phyloP scores from a whole-genome alignment of 2,888 invertebrate species.

The Scaptomyza cyrtandrae region DNA sequence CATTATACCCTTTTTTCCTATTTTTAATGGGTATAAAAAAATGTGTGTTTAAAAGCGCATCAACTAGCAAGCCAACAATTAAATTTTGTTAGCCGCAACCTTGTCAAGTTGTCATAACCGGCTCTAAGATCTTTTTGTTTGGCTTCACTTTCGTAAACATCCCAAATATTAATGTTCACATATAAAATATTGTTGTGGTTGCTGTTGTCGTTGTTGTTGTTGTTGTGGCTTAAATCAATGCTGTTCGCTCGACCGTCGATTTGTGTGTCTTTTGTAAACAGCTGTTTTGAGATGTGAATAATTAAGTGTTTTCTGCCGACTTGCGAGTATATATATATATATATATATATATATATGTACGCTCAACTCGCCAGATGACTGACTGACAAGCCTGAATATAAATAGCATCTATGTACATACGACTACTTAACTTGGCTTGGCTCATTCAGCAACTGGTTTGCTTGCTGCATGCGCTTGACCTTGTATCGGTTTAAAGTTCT shows the following conservation, averaged over 20 bases:
- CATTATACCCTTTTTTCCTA: no score
- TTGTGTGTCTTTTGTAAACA: constrained; percentile 35
- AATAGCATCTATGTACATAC: constrained; percentile 18
- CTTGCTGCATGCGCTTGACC: constrained; percentile 67
- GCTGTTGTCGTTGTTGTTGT: constrained; percentile 4
- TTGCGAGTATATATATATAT: neutral
- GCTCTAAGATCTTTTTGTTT: constrained; percentile 10
- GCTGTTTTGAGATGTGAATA: constrained; percentile 37
- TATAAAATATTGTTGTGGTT: neutral
- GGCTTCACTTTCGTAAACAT: constrained; percentile 15
- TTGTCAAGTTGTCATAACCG: constrained; percentile 25
- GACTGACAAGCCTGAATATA: constrained; percentile 28
- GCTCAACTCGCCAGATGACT: constrained; percentile 30
- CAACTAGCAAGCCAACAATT: neutral
- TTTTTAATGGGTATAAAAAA: no score
- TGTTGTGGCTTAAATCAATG: constrained; percentile 5
- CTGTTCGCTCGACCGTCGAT: constrained; percentile 22
- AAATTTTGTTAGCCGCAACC: neutral
- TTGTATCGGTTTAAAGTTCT: constrained; percentile 72
- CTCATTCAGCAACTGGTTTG: constrained; percentile 35
- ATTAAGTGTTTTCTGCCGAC: constrained; percentile 28
- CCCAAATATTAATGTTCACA: constrained; percentile 17
- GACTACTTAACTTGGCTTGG: constrained; percentile 1
- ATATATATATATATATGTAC: no score
- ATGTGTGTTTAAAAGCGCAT: neutral